These are phyloP conservation scores for Gymnoscopelus braueri DNA, from an alignment of 2,797 vertebrate genomes.

Conservation along the genomic window DNA sequence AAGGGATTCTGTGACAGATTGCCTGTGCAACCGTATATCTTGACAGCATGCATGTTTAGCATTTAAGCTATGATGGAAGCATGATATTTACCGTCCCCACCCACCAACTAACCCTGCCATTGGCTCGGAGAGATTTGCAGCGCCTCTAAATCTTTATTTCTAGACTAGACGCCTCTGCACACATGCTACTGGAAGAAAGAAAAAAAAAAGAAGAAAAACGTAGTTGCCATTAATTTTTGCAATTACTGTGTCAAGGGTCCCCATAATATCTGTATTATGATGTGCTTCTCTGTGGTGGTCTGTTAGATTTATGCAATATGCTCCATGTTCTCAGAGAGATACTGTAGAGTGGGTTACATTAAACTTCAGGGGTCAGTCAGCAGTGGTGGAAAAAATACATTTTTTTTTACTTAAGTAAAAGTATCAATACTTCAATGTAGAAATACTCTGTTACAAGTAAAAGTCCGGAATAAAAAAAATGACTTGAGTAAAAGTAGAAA, in stretches of 20 bases:
- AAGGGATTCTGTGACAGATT: constrained; percentile 34
- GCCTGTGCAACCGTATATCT: constrained; percentile 22
- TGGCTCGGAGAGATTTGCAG: constrained; percentile 14
- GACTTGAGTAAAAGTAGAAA: too few relatives aligned
- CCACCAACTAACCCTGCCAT: constrained; percentile 8
- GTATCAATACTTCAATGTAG: too few relatives aligned
- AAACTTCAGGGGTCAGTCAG: too few relatives aligned
- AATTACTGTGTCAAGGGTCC: constrained; percentile 12
- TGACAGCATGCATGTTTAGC: constrained; percentile 30
- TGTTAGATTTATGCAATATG: neutral
- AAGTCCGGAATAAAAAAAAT: too few relatives aligned
- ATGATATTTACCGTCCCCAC: constrained; percentile 22
- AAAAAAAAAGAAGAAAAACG: neutral
- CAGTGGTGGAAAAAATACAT: too few relatives aligned
- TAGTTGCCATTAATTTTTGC: constrained; percentile 19
- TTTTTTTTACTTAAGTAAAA: too few relatives aligned
- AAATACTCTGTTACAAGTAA: too few relatives aligned
- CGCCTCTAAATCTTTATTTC: constrained; percentile 29
- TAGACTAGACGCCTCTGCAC: constrained; percentile 7
- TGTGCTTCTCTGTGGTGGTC: neutral
- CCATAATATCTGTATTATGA: constrained; percentile 1
- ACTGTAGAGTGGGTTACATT: neutral
- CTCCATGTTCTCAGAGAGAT: neutral
- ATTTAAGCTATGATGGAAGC: constrained; percentile 23
- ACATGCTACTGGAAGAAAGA: constrained; percentile 5